Base-by-base conservation (phyloP, 2,888 invertebrate genomes). In the Lypha dubia region DNA sequence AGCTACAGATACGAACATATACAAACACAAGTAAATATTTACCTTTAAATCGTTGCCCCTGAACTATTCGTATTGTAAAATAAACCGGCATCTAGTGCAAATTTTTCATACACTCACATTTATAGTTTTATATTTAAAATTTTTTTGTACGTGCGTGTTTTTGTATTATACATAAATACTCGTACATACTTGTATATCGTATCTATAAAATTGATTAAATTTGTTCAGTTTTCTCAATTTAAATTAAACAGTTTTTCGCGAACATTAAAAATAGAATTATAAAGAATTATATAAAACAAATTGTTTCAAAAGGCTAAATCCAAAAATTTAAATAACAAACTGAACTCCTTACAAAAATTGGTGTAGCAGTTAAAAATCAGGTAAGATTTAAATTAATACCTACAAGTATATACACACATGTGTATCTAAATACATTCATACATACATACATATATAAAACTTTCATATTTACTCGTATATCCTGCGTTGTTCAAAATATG, bases 51-150 rank as follows among this genome's bases (percentile, higher is more conserved):
- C 62, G 11, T 46, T 81, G 81, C 56, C 81, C 81, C 56, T 81
- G 81, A 81, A 81, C 75, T 81, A 62, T 75, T 75, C 67, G 70
- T 62, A 71, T 44, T 65, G 63, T 71, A 70, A 81, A 75, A 20
- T 51, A 70, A 75, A 75, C 68, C 81, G 81, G 81, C 81, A 75
- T 81, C 24, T 81, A 75, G 32, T 62, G 35, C 41, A 60, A 28
- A 46, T 28, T 70, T 9, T n/a, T 38, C n/a, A 51, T 68, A 24
- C 51, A 38, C 13, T 11, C 8, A 24, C 13, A 38, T 6, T 8
- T 53, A 24, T 2, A 8, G 28, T 11, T 49, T 7, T 41, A 17
- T 28, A 28, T 22, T 32, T n/a, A 1, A 44, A 35, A 49, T 38
- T n/a, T 73, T 35, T n/a, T 32, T 3, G 74, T 20, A 28, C 41